phyloP scores from a whole-genome alignment of 2,888 invertebrate species.

The Drosophila barbarae region DNA sequence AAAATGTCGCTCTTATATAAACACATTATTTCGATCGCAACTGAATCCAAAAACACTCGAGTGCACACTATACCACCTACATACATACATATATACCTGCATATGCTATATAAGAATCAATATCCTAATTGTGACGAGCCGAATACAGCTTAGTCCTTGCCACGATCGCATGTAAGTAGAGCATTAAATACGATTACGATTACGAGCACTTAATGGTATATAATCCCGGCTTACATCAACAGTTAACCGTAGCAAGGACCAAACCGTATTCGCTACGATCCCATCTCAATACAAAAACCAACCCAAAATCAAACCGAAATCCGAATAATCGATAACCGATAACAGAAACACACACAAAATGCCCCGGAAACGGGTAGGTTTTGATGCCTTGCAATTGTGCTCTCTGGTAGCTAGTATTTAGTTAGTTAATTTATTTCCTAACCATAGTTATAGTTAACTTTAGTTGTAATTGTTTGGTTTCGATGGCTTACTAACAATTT shows the following conservation, averaged over 20 bases:
- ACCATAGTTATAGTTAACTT: constrained; percentile 15
- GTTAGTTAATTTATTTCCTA: constrained; percentile 18
- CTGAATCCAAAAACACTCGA: constrained; percentile 11
- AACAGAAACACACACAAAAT: constrained; percentile 23
- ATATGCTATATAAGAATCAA: constrained; percentile 11
- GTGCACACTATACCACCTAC: background rate
- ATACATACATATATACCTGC: constrained; percentile 5
- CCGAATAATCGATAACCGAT: background rate
- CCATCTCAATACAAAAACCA: constrained; percentile 48
- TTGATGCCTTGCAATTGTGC: constrained; percentile 25
- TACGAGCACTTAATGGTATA: constrained; percentile 41
- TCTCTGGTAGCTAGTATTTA: constrained; percentile 32
- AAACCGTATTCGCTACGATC: constrained; percentile 78
- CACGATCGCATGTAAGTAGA: constrained; percentile 76
- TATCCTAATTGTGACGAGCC: constrained; percentile 58
- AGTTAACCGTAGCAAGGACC: constrained; percentile 77
- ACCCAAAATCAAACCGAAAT: constrained; percentile 24
- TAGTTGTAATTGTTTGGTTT: constrained; percentile 31
- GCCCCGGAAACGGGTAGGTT: constrained; percentile 57
- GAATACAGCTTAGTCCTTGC: constrained; percentile 80
- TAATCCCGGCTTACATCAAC: constrained; percentile 71
- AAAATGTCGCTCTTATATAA: background rate
- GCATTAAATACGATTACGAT: constrained; percentile 56
- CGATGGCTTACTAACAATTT: constrained; percentile 62
- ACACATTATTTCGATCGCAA: constrained; percentile 19